phyloP scores from a whole-genome alignment of 2,888 invertebrate species.

The Cordilura impudica region DNA sequence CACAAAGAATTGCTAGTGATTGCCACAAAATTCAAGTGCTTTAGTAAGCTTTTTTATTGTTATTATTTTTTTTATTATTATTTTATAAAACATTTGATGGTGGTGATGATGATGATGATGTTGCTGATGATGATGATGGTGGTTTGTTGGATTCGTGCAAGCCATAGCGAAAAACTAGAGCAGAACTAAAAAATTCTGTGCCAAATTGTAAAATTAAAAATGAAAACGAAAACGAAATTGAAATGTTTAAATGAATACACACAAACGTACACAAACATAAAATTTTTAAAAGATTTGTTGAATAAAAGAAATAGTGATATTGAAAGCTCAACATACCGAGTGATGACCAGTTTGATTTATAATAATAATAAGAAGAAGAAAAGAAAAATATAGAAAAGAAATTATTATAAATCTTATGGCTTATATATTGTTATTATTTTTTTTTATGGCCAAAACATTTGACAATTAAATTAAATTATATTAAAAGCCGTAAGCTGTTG shows the following conservation, averaged over 20 bases:
- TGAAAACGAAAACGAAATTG: slow-evolving; percentile 15
- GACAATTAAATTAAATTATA: slow-evolving; percentile 49
- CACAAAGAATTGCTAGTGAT: not conserved
- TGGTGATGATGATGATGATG: not conserved
- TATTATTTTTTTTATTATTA: not conserved
- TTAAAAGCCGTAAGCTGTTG: slow-evolving; percentile 32
- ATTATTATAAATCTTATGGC: not conserved
- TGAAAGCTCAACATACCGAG: not conserved
- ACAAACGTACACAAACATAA: not conserved
- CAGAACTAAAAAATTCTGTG: slow-evolving; percentile 48
- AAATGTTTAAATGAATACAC: not conserved
- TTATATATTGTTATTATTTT: not conserved
- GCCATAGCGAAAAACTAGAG: slow-evolving; percentile 37
- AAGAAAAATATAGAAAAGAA: not conserved
- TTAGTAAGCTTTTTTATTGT: no score
- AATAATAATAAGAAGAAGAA: not conserved
- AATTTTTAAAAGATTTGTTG: not conserved
- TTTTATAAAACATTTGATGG: not conserved
- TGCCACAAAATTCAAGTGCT: not conserved
- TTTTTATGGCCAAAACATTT: slow-evolving; percentile 41
- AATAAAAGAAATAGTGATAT: not conserved
- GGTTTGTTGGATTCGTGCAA: slow-evolving; percentile 3
- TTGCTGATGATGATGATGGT: not conserved
- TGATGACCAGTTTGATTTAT: not conserved
- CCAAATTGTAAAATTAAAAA: slow-evolving; percentile 42